These are phyloP conservation scores for Rachycentron canadum DNA, from an alignment of 2,797 vertebrate genomes.

Conservation along the genomic window DNA sequence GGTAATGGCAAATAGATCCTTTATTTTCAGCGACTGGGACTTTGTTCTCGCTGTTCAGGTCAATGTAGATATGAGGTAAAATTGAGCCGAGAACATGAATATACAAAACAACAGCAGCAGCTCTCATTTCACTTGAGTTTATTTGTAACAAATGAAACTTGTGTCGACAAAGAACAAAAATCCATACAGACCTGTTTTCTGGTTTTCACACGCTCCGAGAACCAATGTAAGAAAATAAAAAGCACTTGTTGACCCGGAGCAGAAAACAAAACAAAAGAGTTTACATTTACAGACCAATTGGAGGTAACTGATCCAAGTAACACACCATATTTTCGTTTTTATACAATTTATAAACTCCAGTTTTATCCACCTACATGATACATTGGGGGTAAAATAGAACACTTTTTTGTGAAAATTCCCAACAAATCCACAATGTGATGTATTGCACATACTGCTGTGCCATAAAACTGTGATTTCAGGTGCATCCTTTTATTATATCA, in stretches of 20 bases:
- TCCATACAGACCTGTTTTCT: constrained; percentile 93
- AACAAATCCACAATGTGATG: constrained; percentile 89
- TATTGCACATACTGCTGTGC: constrained; percentile 87
- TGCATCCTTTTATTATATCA: constrained; percentile 74
- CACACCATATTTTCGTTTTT: constrained; percentile 91
- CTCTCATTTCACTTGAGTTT: constrained; percentile 97
- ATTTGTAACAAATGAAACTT: constrained; percentile 99
- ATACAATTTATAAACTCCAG: constrained; percentile 90
- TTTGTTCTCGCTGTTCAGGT: not conserved
- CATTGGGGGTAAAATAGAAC: constrained; percentile 89
- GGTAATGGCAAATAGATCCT: not conserved
- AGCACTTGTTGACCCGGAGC: constrained; percentile 97
- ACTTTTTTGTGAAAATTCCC: constrained; percentile 83
- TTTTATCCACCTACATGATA: constrained; percentile 94
- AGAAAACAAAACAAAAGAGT: constrained; percentile 80
- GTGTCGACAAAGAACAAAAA: constrained; percentile 99
- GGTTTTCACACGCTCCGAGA: constrained; percentile 84
- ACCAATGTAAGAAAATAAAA: constrained; percentile 99
- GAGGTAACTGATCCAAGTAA: constrained; percentile 93
- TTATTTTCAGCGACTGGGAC: not conserved
- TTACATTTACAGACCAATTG: constrained; percentile 96
- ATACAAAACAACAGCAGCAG: constrained; percentile 81
- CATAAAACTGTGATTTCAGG: constrained; percentile 86
- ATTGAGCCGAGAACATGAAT: not conserved
- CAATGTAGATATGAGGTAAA: not conserved